A percentile compares a stretch with the other conserved stretches of the same genome.
These are phyloP conservation scores for Drosophila sp. DNA, from an alignment of 1,140 invertebrate genomes.

Conservation along the genomic window DNA sequence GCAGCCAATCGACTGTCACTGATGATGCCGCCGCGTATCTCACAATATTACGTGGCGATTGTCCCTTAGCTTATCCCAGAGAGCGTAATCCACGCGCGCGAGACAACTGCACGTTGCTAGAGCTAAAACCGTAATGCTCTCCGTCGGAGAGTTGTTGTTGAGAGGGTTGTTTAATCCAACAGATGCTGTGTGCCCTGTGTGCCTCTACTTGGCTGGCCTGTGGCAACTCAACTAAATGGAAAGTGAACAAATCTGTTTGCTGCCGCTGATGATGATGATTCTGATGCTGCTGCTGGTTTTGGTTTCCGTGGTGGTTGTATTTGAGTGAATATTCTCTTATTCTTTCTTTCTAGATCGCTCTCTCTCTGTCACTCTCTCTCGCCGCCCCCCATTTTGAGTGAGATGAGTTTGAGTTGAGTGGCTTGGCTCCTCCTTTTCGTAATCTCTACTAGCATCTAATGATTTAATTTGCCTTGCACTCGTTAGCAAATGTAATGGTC, in stretches of 20 bases:
- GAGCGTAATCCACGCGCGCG: slow-evolving; percentile 73
- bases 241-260: slow-evolving; percentile 66
- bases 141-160: slow-evolving; percentile 17
- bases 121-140: slow-evolving; percentile 61
- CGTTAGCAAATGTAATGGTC: slow-evolving; percentile 82
- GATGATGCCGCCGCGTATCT: slow-evolving; percentile 56
- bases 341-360: slow-evolving; percentile 1
- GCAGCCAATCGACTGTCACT: slow-evolving; percentile 82
- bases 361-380: slow-evolving; percentile 9
- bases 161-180: slow-evolving; percentile 60
- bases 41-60: slow-evolving; percentile 44
- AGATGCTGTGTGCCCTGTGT: slow-evolving; percentile 42
- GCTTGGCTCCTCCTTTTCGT: slow-evolving; percentile 57
- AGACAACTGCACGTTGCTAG: slow-evolving; percentile 47
- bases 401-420: slow-evolving; percentile 54
- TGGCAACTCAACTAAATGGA: slow-evolving; percentile 75
- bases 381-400: slow-evolving; percentile 49
- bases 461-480: slow-evolving; percentile 83
- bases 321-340: slow-evolving; percentile 48
- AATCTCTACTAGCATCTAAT: slow-evolving; percentile 80
- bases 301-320: not conserved
- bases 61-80: slow-evolving; percentile 49
- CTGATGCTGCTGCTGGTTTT: slow-evolving; percentile 2
- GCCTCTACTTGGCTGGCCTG: slow-evolving; percentile 42
- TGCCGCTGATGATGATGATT: slow-evolving; percentile 33